Percentiles rank a stretch among this genome's conserved stretches.
Evolutionary conservation across 2,113 vertebrate genomes (phyloP).

Genomic region (Catharus minimus): DNA sequence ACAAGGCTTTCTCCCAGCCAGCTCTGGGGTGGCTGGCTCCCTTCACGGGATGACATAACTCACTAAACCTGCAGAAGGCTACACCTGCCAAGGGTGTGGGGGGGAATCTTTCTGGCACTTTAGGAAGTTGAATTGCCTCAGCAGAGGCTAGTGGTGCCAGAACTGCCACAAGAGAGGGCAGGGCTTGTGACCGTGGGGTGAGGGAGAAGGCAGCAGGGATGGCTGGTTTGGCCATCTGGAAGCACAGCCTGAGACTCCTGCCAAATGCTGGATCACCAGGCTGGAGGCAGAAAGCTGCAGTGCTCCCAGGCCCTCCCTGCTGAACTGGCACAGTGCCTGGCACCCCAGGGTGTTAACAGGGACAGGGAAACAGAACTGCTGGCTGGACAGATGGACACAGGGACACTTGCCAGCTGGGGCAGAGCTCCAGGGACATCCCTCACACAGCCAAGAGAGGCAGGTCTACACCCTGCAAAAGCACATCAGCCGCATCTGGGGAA

Average conservation of each 20-base stretch:
- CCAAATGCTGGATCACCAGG: background rate
- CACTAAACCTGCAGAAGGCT: background rate
- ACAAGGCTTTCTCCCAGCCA: rapidly evolving
- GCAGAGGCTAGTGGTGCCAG: background rate
- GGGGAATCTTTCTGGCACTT: background rate
- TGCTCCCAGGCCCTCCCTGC: background rate
- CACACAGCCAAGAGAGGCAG: rapidly evolving
- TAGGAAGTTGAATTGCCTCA: background rate
- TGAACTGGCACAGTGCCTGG: background rate
- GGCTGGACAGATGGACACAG: background rate
- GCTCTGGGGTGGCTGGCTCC: background rate
- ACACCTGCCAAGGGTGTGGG: background rate
- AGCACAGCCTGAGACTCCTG: background rate
- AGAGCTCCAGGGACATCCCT: background rate
- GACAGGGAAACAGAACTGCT: background rate
- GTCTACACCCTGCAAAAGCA: background rate
- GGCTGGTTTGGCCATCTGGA: background rate
- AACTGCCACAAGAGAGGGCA: background rate
- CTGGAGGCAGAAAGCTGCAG: background rate
- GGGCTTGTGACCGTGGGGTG: rapidly evolving
- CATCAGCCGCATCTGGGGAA: background rate
- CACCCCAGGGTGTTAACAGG: background rate
- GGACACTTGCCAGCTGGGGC: background rate
- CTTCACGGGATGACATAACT: background rate
- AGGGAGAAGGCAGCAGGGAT: background rate